Base-by-base conservation (phyloP, 2,888 invertebrate species). In the Heteropelma amictum region DNA sequence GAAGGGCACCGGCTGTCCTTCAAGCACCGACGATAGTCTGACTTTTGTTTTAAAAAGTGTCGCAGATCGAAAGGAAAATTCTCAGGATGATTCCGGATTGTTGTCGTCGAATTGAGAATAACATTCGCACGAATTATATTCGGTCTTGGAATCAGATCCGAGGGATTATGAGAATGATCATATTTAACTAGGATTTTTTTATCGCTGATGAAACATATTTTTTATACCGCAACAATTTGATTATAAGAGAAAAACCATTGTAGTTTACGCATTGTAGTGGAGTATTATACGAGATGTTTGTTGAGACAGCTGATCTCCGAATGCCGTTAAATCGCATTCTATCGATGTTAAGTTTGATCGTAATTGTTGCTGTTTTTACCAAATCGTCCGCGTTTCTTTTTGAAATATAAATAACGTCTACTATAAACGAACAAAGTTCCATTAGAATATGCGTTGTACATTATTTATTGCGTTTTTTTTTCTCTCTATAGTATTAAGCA, bases 21-120 rank as follows among this genome's bases (percentile, higher is more conserved):
- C 96, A 96, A 92, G 95, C 96, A 85, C 96, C 96, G 90, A 96
- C 95, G 91, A 94, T 95, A 91, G 95, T 94, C 89, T 93, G 91
- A 91, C 47, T 58, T 7, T 12, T n/a, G 19, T 4, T 5, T 8
- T n/a, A 10, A 6, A 1, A 0, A 53, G 1, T n/a, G n/a, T n/a
- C n/a, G n/a, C n/a, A n/a, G n/a, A n/a, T n/a, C n/a, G n/a, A n/a
- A n/a, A n/a, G n/a, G n/a, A n/a, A n/a, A n/a, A n/a, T n/a, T n/a
- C n/a, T n/a, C n/a, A n/a, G n/a, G n/a, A n/a, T n/a, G n/a, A n/a
- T n/a, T n/a, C n/a, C n/a, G n/a, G n/a, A n/a, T n/a, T n/a, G n/a
- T n/a, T n/a, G n/a, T n/a, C n/a, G n/a, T n/a, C n/a, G n/a, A n/a
- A n/a, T n/a, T n/a, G n/a, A n/a, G n/a, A n/a, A n/a, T n/a, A n/a